A percentile compares a stretch with the other conserved stretches of the same genome.
These are phyloP conservation scores for Clytia hemisphaerica DNA, from an alignment of 30 jellyfish, hydroid and myxozoan species.

Conservation along the genomic window DNA sequence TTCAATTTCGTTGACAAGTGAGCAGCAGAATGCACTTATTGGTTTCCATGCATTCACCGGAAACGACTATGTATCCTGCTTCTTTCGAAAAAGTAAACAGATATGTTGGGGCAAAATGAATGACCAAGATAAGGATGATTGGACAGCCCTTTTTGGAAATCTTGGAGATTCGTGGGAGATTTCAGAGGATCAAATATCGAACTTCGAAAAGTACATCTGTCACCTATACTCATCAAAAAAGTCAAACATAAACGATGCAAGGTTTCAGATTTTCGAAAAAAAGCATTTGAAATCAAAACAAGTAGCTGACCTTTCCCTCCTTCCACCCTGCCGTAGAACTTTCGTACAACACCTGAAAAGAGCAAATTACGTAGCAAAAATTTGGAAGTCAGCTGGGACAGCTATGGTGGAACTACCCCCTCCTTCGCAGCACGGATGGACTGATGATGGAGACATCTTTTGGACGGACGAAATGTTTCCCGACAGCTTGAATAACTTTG, in stretches of 20 bases:
- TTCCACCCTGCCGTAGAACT: background rate
- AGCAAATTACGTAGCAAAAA: background rate
- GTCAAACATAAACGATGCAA: background rate
- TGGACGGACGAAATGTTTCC: background rate
- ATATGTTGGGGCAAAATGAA: too few species aligned
- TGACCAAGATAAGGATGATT: too few species aligned
- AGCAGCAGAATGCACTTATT: too few species aligned
- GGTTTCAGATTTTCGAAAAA: background rate
- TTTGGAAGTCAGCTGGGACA: background rate
- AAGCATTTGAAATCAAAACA: background rate
- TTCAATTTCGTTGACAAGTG: too few species aligned
- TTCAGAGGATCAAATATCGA: too few species aligned
- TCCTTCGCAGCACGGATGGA: background rate
- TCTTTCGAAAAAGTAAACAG: too few species aligned
- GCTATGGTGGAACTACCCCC: background rate
- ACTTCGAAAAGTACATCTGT: too few species aligned
- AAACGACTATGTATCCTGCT: too few species aligned
- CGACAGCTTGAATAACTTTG: background rate
- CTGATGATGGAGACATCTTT: background rate
- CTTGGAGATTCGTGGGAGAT: background rate
- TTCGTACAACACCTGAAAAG: background rate
- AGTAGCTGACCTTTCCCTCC: background rate
- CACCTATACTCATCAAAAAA: too few species aligned
- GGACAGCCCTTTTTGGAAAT: too few species aligned
- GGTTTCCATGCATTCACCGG: too few species aligned